Base-by-base conservation (phyloP, 1,140 invertebrate genomes). In the Chironomus tepperi region DNA sequence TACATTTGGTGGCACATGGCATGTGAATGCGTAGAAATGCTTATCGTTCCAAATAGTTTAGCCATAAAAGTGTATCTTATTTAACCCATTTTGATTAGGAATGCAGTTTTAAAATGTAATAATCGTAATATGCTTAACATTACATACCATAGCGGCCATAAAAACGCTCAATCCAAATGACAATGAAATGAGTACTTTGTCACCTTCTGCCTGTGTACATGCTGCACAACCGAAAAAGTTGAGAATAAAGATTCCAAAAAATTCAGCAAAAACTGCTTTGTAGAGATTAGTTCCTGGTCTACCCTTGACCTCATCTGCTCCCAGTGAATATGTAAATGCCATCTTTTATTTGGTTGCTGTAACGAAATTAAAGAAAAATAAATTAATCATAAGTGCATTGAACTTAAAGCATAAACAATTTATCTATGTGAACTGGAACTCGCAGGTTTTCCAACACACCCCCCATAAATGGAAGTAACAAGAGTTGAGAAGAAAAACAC, bases 91-190 rank as follows among this genome's bases (percentile, higher is more conserved):
- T 47, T 47, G 15, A 47, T 10, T 47, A 47, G 43, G 7, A 47
- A 47, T 15, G 15, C 24, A 34, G 1, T 34, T 34, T 34, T 47
- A 47, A 47, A 9, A 3, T 47, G 7, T 47, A 47, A 47, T 47
- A 47, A 57, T 34, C 12, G 12, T 15, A 57, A 0, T 57, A 15
- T 12, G 24, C 5, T 34, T 1, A 34, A 34, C 24, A 34, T 34
- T 75, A 82, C 84, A 83, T 83, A 91, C 89, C 83, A 91, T 92
- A 24, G 93, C 89, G 75, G 88, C 86, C 74, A 91, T 90, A 77
- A 92, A 95, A 64, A 97, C 90, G 0, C 89, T 85, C 57, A 98
- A 84, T 75, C 96, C 96, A 81, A 97, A 97, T 3, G 92, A 88
- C 7, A 98, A 84, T 0, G 92, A 86, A 77, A 97, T 93, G 75